Base-by-base conservation (phyloP, 2,797 vertebrate genomes). In the Chelon auratus region DNA sequence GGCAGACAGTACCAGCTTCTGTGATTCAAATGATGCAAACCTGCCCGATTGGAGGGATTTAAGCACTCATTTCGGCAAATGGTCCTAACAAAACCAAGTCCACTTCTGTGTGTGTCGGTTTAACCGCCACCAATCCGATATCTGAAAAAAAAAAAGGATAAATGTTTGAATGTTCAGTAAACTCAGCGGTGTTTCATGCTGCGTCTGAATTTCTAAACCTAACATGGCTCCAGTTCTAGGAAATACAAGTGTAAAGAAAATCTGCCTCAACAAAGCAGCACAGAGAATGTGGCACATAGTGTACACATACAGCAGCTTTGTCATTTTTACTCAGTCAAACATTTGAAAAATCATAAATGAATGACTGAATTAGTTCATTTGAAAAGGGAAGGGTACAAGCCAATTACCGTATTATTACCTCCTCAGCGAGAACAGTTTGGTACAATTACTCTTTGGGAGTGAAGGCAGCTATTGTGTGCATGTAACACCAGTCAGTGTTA, bases 1-100 rank as follows among this genome's bases (percentile, higher is more conserved):
- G 75, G 71, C 73, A 77, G 82, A 87, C 76, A 66, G 76, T 62
- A 82, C 65, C 81, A 74, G 64, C 75, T 68, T 78, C 77, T 80
- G 69, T 14, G 14, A 77, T 91, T 90, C 73, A 82, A 89, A 91
- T 75, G 62, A 85, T 13, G 80, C 82, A 84, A 70, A 87, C 78
- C 75, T 59, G 60, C 73, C 74, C 71, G 72, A 86, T 86, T 87
- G 83, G 85, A 64, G 45, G 74, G 69, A 82, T 89, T 86, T 72
- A 63, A 89, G 83, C 10, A 7, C 51, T 58, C 66, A 42, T 78
- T 80, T 71, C 15, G n/a, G 47, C 14, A 39, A 9, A 60, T 37
- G 8, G 47, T 65, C 77, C 82, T 78, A 74, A 76, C 79, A 78
- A 76, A 87, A 40, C 37, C 54, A 5, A 6, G 68, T 39, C 52